Evolutionary conservation across 2,888 invertebrate genomes (phyloP), one percentile per base, ranked within the genome.

Genomic region (Tupiocoris notatus): DNA sequence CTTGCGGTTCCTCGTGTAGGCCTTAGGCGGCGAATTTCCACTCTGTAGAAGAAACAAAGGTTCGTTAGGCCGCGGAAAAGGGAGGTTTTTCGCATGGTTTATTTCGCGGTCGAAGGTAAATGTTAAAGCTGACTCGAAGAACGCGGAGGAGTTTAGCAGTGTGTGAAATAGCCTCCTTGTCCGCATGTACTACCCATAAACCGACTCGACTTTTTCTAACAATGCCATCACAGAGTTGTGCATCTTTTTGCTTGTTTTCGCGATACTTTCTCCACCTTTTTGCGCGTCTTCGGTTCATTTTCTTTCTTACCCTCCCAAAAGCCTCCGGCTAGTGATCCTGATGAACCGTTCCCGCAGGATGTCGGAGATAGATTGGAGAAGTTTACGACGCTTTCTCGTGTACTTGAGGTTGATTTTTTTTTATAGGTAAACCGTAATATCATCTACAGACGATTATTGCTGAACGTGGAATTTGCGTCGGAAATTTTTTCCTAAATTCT

Each of bases 151-250:
- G 59, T 70, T 59, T 59, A 70, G 58, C 70, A 70, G 70, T 70
- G 70, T 70, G 70, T 70, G 70, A 70, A 70, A 70, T 70, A 58
- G 59, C 70, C 70, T n/a, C n/a, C n/a, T 58, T 70, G 70, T 70
- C 70, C 70, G 70, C 70, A 70, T 70, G 70, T 70, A 58, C 70
- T 58, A 70, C 70, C 39, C 39, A 3, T 12, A 39, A 7, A 39
- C 39, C 39, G 12, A 39, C 39, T 39, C 39, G 39, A 39, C 39
- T 39, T 39, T 12, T 39, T 39, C 39, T 3, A 39, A 39, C 39
- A 39, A 39, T 7, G 39, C 39, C 39, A 3, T 39, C 39, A 39
- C 39, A 39, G 6, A 39, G 3, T 12, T 39, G 39, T 12, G 39
- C 39, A 39, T 39, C 39, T 39, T 39, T 39, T 39, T 39, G 39